Evolutionary conservation across 2,113 vertebrate genomes (phyloP).

Genomic region (Calidris pygmaea): DNA sequence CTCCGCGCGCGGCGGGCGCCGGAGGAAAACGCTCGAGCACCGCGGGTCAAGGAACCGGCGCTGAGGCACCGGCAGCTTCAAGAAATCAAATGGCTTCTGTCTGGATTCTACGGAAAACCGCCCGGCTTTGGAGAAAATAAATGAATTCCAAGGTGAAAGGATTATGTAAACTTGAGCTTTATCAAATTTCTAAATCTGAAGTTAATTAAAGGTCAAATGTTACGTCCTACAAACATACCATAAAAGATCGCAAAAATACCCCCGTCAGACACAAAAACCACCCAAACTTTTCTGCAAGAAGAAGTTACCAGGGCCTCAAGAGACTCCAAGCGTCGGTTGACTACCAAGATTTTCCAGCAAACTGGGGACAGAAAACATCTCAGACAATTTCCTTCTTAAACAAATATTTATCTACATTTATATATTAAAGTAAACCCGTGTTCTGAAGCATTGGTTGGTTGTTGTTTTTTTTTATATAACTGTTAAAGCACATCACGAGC

Average conservation of each 20-base stretch:
- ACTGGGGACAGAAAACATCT: background rate
- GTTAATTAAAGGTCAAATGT: background rate
- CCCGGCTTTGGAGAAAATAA: background rate
- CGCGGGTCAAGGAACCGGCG: background rate
- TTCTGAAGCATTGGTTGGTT: rapidly evolving
- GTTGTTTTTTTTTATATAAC: background rate
- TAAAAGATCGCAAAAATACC: background rate
- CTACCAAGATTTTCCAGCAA: background rate
- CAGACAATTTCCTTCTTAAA: background rate
- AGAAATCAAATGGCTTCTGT: background rate
- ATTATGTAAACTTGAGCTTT: background rate
- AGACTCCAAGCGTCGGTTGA: background rate
- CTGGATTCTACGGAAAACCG: background rate
- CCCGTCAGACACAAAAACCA: background rate
- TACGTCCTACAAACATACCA: background rate
- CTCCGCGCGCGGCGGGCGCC: background rate
- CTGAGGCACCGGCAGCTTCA: background rate
- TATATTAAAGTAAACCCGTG: background rate
- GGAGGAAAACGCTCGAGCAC: background rate
- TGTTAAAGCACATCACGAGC: background rate
- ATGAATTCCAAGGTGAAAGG: background rate
- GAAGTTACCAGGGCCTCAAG: background rate
- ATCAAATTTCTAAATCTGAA: background rate
- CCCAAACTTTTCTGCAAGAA: background rate
- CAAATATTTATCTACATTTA: background rate